Evolutionary conservation across 2,797 vertebrate genomes (phyloP).

Genomic region (Brotogeris chrysoptera): DNA sequence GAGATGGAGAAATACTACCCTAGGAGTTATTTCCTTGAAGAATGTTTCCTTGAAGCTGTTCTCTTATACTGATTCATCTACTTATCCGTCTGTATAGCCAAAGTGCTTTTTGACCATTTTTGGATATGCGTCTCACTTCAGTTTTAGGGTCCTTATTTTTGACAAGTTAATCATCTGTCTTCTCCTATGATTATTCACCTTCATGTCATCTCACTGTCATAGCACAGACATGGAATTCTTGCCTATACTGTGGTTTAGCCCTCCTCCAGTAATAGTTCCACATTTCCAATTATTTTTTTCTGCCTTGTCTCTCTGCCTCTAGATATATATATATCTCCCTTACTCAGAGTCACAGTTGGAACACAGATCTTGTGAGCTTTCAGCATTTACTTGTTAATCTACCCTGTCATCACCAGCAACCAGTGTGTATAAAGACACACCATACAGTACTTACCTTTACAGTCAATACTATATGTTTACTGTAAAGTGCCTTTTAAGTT

Average conservation of each 20-base stretch:
- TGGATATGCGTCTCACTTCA: neutral
- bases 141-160: slow-evolving; percentile 8
- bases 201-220: slow-evolving; percentile 14
- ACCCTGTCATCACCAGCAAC: neutral
- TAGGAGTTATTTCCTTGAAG: neutral
- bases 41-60: neutral
- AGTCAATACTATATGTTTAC: neutral
- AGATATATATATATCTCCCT: neutral
- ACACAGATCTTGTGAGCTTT: slow-evolving; percentile 16
- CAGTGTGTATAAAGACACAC: neutral
- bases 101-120: slow-evolving; percentile 51
- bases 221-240: slow-evolving; percentile 14
- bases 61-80: slow-evolving; percentile 1
- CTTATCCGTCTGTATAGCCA: slow-evolving; percentile 32
- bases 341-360: slow-evolving; percentile 46
- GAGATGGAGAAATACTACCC: neutral
- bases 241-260: slow-evolving; percentile 12
- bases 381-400: neutral
- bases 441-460: neutral
- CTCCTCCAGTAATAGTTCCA: neutral
- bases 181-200: slow-evolving; percentile 11
- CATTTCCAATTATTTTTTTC: neutral
- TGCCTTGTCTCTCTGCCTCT: neutral
- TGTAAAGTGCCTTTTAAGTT: neutral
- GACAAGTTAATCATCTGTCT: slow-evolving; percentile 37